These are phyloP conservation scores for Sinodicranocentrus sp. DNA, from an alignment of 2,888 invertebrate genomes.

Conservation along the genomic window DNA sequence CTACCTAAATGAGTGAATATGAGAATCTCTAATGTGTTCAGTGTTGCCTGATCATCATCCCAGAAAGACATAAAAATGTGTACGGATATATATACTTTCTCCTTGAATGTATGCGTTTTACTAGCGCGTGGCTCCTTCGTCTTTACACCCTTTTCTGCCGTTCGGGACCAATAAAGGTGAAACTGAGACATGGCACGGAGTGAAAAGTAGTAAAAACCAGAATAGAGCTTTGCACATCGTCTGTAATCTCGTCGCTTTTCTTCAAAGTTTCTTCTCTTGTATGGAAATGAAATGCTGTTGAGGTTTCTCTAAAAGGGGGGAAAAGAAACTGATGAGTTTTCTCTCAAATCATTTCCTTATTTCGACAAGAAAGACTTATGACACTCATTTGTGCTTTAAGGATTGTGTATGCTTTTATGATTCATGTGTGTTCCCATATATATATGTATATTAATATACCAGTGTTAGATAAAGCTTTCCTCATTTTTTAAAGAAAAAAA, in stretches of 20 bases:
- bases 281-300: not conserved
- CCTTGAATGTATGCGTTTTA: no score
- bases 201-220: constrained; percentile 22
- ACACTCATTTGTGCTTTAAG: not conserved
- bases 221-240: no score
- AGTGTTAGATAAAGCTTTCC: not conserved
- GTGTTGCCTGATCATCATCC: no score
- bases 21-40: not conserved
- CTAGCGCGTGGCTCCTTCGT: constrained; percentile 22
- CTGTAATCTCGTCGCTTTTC: no score
- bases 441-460: not conserved
- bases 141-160: constrained; percentile 23
- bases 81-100: no score
- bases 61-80: no score
- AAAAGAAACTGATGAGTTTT: constrained; percentile 19
- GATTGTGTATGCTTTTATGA: not conserved
- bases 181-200: constrained; percentile 19
- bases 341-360: constrained; percentile 21
- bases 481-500: not conserved
- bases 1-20: constrained; percentile 50
- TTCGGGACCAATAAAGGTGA: constrained; percentile 60
- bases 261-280: not conserved
- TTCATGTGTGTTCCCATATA: not conserved
- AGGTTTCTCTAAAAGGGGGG: constrained; percentile 14
- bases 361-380: not conserved